Evolutionary conservation across 2,888 invertebrate species (phyloP).

Genomic region (Meloe dianella): DNA sequence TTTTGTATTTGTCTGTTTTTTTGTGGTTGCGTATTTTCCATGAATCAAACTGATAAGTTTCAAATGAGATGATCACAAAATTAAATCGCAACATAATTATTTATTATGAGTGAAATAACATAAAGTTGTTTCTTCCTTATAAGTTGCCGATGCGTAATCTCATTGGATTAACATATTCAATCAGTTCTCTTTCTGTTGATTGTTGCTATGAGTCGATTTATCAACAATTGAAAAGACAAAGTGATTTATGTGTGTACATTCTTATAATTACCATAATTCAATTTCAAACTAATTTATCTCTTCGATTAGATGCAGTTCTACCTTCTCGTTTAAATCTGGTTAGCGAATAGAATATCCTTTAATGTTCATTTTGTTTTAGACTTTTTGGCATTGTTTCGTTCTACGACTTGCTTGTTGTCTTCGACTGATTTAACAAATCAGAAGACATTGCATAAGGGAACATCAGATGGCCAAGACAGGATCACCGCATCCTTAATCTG

Average conservation of each 20-base stretch:
- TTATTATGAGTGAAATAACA: neutral
- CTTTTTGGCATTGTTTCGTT: too few species aligned
- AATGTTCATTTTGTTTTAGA: too few species aligned
- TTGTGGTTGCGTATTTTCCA: neutral
- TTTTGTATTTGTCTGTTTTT: neutral
- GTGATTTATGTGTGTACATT: conserved; percentile 4
- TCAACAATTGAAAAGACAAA: conserved; percentile 7
- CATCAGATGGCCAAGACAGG: too few species aligned
- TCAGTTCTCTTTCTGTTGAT: conserved; percentile 14
- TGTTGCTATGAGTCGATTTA: conserved; percentile 8
- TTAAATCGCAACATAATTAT: conserved; percentile 2
- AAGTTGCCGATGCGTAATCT: conserved; percentile 25
- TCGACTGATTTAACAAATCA: too few species aligned
- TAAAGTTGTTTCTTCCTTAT: conserved; percentile 13
- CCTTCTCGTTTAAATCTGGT: too few species aligned
- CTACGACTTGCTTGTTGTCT: too few species aligned
- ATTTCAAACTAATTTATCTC: conserved; percentile 3
- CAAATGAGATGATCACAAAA: conserved; percentile 10
- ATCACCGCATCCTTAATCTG: too few species aligned
- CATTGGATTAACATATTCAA: conserved; percentile 28
- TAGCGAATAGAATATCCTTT: too few species aligned
- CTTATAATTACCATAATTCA: conserved; percentile 7
- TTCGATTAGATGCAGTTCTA: neutral
- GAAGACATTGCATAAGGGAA: too few species aligned
- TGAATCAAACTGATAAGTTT: neutral